These are phyloP conservation scores for Geophilus truncorum DNA, from an alignment of 2,888 invertebrate species.

Conservation along the genomic window DNA sequence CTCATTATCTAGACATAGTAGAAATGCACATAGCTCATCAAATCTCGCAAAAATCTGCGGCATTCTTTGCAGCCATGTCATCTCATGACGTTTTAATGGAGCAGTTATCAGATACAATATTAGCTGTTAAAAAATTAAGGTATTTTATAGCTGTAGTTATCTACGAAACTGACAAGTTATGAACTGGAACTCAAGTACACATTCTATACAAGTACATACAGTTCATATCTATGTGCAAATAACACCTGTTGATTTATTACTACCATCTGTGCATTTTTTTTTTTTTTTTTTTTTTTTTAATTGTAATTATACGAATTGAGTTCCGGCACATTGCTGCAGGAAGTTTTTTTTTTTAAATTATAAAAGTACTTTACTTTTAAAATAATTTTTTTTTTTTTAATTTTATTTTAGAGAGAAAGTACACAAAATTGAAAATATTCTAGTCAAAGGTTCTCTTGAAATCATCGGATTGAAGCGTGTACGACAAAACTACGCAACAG, in stretches of 20 bases:
- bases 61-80: constrained; percentile 97
- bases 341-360: not conserved
- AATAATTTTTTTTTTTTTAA: not conserved
- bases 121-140: constrained; percentile 36
- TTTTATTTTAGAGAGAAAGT: constrained; percentile 59
- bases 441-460: constrained; percentile 73
- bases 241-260: not conserved
- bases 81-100: constrained; percentile 97
- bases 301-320: not conserved
- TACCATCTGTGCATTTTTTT: no score
- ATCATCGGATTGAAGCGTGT: constrained; percentile 56
- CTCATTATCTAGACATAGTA: constrained; percentile 89
- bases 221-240: not conserved
- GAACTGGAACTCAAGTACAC: not conserved
- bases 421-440: constrained; percentile 66
- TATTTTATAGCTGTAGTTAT: not conserved
- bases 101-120: constrained; percentile 77
- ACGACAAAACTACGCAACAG: constrained; percentile 45
- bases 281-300: not conserved
- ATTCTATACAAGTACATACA: not conserved
- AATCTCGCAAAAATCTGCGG: constrained; percentile 88
- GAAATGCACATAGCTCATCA: constrained; percentile 91
- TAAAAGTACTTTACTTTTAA: no score
- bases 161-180: no score
- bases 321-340: not conserved